Percentiles rank a stretch among this genome's conserved stretches.
Conservation (phyloP, 1,140 invertebrate genomes). For the Epicauta chinensis region DNA sequence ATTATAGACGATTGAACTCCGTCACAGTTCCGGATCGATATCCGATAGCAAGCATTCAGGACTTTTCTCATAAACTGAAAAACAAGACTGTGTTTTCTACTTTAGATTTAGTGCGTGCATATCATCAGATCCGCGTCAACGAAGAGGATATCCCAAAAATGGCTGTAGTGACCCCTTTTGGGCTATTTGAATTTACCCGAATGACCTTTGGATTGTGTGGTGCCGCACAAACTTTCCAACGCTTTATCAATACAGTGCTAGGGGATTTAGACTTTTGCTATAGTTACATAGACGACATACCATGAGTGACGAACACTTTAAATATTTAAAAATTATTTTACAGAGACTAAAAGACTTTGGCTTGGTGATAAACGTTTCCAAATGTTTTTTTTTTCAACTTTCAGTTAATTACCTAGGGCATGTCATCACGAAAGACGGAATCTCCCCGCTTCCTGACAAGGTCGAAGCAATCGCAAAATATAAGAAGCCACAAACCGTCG, state of each 20-base stretch:
- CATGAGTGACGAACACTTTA: conserved; percentile 30
- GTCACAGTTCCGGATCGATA: conserved; percentile 42
- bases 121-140: conserved; percentile 42
- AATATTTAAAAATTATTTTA: conserved; percentile 28
- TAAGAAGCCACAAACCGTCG: conserved; percentile 20
- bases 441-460: conserved; percentile 30
- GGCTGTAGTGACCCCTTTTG: conserved; percentile 38
- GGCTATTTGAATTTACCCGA: conserved; percentile 39
- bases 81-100: conserved; percentile 42
- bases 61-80: conserved; percentile 34
- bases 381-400: conserved; percentile 25
- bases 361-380: conserved; percentile 31
- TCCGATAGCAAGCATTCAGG: conserved; percentile 30
- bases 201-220: conserved; percentile 42
- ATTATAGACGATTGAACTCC: conserved; percentile 45
- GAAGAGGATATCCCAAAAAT: conserved; percentile 38
- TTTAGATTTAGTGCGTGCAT: conserved; percentile 47
- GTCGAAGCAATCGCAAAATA: conserved; percentile 38
- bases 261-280: conserved; percentile 20
- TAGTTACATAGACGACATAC: conserved; percentile 31
- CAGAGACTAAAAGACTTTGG: conserved; percentile 22
- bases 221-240: conserved; percentile 35
- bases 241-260: conserved; percentile 11
- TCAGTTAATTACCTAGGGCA: conserved; percentile 35
- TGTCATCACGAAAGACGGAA: conserved; percentile 26